phyloP scores from a whole-genome alignment of 92 coral and sea anemone genomes.

The Paramuricea clavata region DNA sequence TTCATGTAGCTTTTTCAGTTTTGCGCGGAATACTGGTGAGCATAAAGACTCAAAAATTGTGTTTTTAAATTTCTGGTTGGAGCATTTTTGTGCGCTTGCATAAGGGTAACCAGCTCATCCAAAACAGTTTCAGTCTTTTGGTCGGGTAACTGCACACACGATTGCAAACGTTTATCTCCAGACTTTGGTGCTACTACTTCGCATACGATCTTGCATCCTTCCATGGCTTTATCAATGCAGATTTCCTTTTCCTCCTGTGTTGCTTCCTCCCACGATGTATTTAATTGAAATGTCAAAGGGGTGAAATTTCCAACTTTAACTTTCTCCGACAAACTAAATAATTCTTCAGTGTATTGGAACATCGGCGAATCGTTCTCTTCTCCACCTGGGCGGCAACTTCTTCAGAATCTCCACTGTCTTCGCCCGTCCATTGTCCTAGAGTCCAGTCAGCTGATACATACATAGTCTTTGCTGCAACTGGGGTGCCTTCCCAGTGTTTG shows the following conservation, averaged over 20 bases:
- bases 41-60: conserved; percentile 6
- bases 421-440: conserved; percentile 41
- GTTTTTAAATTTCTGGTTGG: conserved; percentile 12
- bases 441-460: conserved; percentile 38
- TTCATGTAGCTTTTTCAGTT: background rate
- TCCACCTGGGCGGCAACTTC: background rate
- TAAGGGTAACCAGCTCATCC: background rate
- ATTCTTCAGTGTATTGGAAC: conserved; percentile 1
- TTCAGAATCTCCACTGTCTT: too few species aligned
- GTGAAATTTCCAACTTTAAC: background rate
- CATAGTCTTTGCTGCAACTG: conserved; percentile 30
- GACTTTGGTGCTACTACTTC: conserved; percentile 19
- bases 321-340: conserved; percentile 19
- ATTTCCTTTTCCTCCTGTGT: background rate
- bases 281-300: conserved; percentile 16
- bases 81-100: conserved; percentile 5
- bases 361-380: conserved; percentile 22
- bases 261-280: conserved; percentile 10
- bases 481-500: conserved; percentile 34
- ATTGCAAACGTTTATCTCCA: conserved; percentile 11
- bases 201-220: background rate
- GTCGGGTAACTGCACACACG: background rate
- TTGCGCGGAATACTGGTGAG: conserved; percentile 28
- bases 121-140: background rate
- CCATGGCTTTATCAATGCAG: conserved; percentile 25